A percentile compares a stretch with the other conserved stretches of the same genome.
Conservation (phyloP, 1,140 invertebrate species). For the Bombyx mandarina region DNA sequence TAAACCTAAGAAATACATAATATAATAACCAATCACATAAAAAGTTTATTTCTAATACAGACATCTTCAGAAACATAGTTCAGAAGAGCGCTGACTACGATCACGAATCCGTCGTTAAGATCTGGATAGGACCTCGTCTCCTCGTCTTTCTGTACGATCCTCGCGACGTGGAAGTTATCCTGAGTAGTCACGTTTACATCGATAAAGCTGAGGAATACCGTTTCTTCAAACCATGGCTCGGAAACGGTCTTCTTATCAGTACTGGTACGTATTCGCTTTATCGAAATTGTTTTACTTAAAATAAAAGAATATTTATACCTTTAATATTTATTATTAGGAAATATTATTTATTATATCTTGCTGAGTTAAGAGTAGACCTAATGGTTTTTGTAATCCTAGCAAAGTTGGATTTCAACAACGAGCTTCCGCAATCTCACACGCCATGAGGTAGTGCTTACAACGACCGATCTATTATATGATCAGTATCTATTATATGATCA, state of each 20-base stretch:
- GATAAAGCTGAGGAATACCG: conserved; percentile 81
- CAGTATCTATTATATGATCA: no score
- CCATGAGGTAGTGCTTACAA: no score
- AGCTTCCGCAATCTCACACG: no score
- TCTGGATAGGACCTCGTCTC: conserved; percentile 83
- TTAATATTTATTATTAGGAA: no score
- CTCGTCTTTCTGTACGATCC: conserved; percentile 81
- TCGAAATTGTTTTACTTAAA: not conserved
- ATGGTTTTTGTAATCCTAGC: no score
- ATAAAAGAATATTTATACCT: no score
- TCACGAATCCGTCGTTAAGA: conserved; percentile 71
- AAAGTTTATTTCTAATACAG: conserved; percentile 42
- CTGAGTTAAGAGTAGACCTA: not conserved
- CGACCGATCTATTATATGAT: no score
- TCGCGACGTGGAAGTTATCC: conserved; percentile 80
- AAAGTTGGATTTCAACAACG: no score
- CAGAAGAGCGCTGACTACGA: conserved; percentile 72
- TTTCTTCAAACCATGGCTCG: conserved; percentile 83
- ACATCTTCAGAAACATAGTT: conserved; percentile 77
- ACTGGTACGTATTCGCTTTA: conserved; percentile 70
- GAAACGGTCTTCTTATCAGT: conserved; percentile 82
- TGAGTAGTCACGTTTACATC: conserved; percentile 82
- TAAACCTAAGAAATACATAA: no score
- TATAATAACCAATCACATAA: no score
- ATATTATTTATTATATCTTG: not conserved